These are phyloP conservation scores for Asbolus verrucosus DNA, from an alignment of 1,140 invertebrate genomes.

Conservation along the genomic window DNA sequence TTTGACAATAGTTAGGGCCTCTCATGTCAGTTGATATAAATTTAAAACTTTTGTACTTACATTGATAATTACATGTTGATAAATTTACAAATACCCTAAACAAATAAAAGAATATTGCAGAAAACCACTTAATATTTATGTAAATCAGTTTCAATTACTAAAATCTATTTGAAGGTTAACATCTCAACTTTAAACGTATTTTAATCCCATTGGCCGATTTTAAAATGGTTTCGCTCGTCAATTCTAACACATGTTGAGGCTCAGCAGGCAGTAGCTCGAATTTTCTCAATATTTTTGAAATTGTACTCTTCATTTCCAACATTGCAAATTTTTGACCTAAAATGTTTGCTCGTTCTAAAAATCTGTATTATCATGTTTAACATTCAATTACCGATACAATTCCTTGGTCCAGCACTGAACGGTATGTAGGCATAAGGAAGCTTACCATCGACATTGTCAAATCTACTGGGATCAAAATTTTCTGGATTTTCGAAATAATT, in stretches of 20 bases:
- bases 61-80: too few species aligned
- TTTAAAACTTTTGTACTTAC: too few species aligned
- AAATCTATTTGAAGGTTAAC: too few species aligned
- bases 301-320: conserved; percentile 48
- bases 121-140: too few species aligned
- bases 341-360: too few species aligned
- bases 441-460: conserved; percentile 65
- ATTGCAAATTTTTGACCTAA: conserved; percentile 51
- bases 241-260: conserved; percentile 2
- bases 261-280: conserved; percentile 11
- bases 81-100: too few species aligned
- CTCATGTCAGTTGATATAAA: too few species aligned
- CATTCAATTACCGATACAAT: conserved; percentile 68
- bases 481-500: conserved; percentile 74
- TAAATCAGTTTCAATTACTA: too few species aligned
- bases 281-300: conserved; percentile 23
- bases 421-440: conserved; percentile 68
- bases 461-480: conserved; percentile 77
- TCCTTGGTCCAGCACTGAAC: conserved; percentile 71
- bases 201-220: conserved; percentile 31
- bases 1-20: too few species aligned
- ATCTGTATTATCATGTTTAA: not conserved
- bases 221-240: conserved; percentile 22
- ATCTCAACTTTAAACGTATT: too few species aligned
- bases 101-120: too few species aligned